A percentile compares a stretch with the other conserved stretches of the same genome.
Evolutionary conservation across 2,113 vertebrate species (phyloP).

Genomic region (Aythya baeri): DNA sequence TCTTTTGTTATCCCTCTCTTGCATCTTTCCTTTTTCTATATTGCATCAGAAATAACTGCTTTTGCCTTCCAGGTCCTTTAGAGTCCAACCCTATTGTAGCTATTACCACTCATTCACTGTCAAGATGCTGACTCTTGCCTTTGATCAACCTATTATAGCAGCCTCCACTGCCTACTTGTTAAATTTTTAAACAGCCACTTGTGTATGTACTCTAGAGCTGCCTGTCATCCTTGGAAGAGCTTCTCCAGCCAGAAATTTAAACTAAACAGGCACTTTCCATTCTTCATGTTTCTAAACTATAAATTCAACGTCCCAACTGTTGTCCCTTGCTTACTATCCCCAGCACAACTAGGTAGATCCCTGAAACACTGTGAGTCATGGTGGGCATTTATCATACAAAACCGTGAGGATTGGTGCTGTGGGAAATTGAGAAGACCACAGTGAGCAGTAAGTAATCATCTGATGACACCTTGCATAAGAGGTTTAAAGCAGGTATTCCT

Average conservation of each 20-base stretch:
- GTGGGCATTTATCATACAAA: background rate
- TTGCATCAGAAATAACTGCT: slow-evolving; percentile 47
- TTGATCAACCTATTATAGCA: slow-evolving; percentile 61
- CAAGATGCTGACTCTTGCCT: slow-evolving; percentile 33
- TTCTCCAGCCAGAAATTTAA: slow-evolving; percentile 20
- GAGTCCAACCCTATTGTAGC: slow-evolving; percentile 17
- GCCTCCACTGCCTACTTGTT: slow-evolving; percentile 34
- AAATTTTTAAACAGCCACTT: slow-evolving; percentile 65
- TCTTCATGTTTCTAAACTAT: background rate
- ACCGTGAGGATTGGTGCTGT: background rate
- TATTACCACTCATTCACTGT: slow-evolving; percentile 44
- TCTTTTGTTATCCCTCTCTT: slow-evolving; percentile 14
- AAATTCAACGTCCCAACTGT: slow-evolving; percentile 26
- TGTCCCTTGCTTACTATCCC: background rate
- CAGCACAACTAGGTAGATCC: background rate
- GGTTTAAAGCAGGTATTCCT: background rate
- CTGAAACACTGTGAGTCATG: background rate
- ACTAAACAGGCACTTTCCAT: slow-evolving; percentile 5
- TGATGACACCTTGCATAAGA: background rate
- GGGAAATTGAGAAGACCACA: background rate
- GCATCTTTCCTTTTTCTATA: background rate
- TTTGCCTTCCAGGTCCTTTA: slow-evolving; percentile 35
- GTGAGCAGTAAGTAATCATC: background rate
- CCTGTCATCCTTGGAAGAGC: slow-evolving; percentile 39
- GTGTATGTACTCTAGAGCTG: slow-evolving; percentile 45